Evolutionary conservation across 2,113 vertebrate genomes (phyloP), one percentile per base, ranked within the genome.

Genomic region (Dinomys branickii): DNA sequence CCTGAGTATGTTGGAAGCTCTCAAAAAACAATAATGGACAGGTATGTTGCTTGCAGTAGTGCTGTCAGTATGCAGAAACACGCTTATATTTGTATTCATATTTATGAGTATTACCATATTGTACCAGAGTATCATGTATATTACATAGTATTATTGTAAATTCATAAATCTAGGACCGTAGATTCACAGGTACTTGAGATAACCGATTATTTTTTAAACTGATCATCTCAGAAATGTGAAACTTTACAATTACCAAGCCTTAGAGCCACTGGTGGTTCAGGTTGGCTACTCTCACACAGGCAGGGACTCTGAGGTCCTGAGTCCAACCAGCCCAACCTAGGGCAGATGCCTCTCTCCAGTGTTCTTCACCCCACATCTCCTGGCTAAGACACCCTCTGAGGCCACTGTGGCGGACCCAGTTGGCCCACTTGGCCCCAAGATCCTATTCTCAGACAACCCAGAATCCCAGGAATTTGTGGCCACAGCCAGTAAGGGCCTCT

Each of bases 391-490:
- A 30, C 44, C 73, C 56, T 84, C 75, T 20, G 20, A 94, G 84
- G 69, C 71, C 58, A 59, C 94, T 52, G 88, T 67, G 41, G 87
- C 59, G 82, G 71, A 47, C 38, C 95, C 91, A 61, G 50, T 41
- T 80, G 47, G 75, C 86, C 54, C 63, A 93, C 26, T 63, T 59
- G 67, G 88, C 85, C 92, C 61, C 41, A 77, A 61, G 19, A 38
- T 94, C 94, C 77, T 95, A 35, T 96, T 95, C 88, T 91, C 95
- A 96, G 96, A 98, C 96, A 97, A 96, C 41, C 78, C 85, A 98
- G 96, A 97, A 97, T 98, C 95, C 95, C 88, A 97, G 85, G 97
- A 98, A 98, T 98, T 97, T 96, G 81, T 2, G 44, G 81, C 95
- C 96, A 95, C 77, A n/a, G 82, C 0, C 10, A 97, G 59, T 88